Percentiles rank a stretch among this genome's conserved stretches.
Conservation (phyloP, 2,797 vertebrate genomes). For the Acanthis flammea region DNA sequence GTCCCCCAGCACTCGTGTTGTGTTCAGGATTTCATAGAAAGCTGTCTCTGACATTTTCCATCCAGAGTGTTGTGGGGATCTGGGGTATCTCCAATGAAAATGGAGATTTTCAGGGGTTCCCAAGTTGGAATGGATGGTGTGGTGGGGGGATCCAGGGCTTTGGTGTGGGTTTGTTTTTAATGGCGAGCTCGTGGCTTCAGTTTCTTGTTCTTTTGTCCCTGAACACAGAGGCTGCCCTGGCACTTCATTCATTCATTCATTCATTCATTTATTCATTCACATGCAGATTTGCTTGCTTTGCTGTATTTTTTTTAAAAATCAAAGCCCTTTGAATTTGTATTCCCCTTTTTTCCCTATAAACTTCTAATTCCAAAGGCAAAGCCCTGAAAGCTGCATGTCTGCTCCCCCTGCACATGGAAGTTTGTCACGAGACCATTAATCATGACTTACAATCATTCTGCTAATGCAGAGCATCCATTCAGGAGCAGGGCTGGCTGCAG, state of each 20-base stretch:
- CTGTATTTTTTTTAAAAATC: background rate
- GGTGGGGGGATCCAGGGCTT: background rate
- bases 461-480: constrained; percentile 25
- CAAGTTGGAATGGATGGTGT: background rate
- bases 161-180: background rate
- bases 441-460: constrained; percentile 2
- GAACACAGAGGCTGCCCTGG: background rate
- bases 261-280: constrained; percentile 6
- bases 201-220: constrained; percentile 10
- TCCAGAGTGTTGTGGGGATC: background rate
- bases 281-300: background rate
- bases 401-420: constrained; percentile 55
- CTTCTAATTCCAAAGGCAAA: constrained; percentile 13
- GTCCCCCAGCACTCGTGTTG: background rate
- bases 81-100: background rate
- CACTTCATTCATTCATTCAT: background rate
- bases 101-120: background rate
- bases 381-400: background rate
- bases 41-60: background rate
- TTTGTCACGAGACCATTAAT: constrained; percentile 72
- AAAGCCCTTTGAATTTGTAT: background rate
- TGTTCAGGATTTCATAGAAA: background rate
- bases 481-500: constrained; percentile 11
- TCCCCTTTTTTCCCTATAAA: background rate
- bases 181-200: background rate